phyloP scores from a whole-genome alignment of 2,113 vertebrate genomes.

The Colistium nudipinnis region DNA sequence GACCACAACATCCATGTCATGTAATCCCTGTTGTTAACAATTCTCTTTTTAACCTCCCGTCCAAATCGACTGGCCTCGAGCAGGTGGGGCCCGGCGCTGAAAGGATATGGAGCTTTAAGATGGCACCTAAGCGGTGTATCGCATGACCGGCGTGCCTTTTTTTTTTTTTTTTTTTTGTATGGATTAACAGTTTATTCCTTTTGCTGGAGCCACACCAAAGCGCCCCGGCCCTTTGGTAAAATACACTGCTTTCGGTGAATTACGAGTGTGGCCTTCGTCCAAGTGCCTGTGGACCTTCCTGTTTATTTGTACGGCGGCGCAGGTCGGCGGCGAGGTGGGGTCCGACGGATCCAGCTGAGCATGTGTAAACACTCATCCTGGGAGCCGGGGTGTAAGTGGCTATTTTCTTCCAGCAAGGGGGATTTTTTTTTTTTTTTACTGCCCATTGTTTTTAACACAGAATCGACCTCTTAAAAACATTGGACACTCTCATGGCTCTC shows the following conservation, averaged over 20 bases:
- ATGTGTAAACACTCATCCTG: conserved; percentile 72
- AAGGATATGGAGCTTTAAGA: conserved; percentile 55
- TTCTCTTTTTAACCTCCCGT: conserved; percentile 49
- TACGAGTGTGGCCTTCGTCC: conserved; percentile 79
- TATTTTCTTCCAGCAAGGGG: conserved; percentile 59
- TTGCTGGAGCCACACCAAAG: conserved; percentile 69
- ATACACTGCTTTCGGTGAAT: conserved; percentile 80
- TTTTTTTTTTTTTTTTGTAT: conserved; percentile 54
- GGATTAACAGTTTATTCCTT: conserved; percentile 75
- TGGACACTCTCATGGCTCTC: conserved; percentile 61
- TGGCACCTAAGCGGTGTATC: conserved; percentile 67
- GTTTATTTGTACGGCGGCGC: conserved; percentile 85
- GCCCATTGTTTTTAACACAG: conserved; percentile 78
- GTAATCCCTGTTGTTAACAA: conserved; percentile 49
- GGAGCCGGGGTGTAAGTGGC: conserved; percentile 62
- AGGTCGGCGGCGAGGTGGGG: conserved; percentile 74
- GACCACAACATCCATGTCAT: conserved; percentile 46
- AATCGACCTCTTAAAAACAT: conserved; percentile 72
- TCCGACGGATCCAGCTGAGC: conserved; percentile 75
- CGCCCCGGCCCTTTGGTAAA: conserved; percentile 62
- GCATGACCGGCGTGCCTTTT: conserved; percentile 61
- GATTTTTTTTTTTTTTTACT: conserved; percentile 64
- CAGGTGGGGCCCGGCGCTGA: conserved; percentile 46
- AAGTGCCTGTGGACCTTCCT: conserved; percentile 81
- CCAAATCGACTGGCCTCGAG: conserved; percentile 27